A percentile compares a stretch with the other conserved stretches of the same genome.
Conservation (phyloP, 2,888 invertebrate species). For the Corythucha ciliata region DNA sequence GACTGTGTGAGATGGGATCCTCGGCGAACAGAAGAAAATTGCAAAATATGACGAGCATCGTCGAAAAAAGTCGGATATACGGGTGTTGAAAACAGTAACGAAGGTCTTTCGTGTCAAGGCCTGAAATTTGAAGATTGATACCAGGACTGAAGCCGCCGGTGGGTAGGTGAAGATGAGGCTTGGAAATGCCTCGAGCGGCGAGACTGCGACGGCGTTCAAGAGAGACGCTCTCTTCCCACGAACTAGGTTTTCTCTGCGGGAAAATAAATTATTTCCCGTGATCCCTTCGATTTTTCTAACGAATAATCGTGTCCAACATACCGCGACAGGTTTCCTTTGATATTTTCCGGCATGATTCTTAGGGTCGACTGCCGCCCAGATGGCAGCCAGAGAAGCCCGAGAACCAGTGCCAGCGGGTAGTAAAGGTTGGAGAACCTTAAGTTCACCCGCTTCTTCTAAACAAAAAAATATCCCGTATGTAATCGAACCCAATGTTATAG, state of each 20-base stretch:
- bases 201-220: constrained; percentile 31
- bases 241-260: constrained; percentile 32
- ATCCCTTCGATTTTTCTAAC: no score
- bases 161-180: constrained; percentile 21
- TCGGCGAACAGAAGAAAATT: constrained; percentile 47
- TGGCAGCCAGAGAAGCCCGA: constrained; percentile 29
- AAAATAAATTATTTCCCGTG: no score
- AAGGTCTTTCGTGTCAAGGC: constrained; percentile 39
- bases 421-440: constrained; percentile 30
- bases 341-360: constrained; percentile 14
- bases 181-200: constrained; percentile 27
- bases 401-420: constrained; percentile 25
- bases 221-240: constrained; percentile 33
- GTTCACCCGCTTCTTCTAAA: constrained; percentile 23
- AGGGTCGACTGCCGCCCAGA: constrained; percentile 27
- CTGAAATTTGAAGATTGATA: constrained; percentile 10
- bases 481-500: background rate
- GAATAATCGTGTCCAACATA: constrained; percentile 9
- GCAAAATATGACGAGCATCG: constrained; percentile 45
- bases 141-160: background rate
- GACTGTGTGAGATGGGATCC: constrained; percentile 46
- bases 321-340: constrained; percentile 6
- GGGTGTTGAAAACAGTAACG: constrained; percentile 47
- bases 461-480: background rate
- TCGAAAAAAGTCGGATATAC: constrained; percentile 43